Evolutionary conservation across 2,797 vertebrate genomes (phyloP).

Genomic region (Percopsis omiscomaycus): DNA sequence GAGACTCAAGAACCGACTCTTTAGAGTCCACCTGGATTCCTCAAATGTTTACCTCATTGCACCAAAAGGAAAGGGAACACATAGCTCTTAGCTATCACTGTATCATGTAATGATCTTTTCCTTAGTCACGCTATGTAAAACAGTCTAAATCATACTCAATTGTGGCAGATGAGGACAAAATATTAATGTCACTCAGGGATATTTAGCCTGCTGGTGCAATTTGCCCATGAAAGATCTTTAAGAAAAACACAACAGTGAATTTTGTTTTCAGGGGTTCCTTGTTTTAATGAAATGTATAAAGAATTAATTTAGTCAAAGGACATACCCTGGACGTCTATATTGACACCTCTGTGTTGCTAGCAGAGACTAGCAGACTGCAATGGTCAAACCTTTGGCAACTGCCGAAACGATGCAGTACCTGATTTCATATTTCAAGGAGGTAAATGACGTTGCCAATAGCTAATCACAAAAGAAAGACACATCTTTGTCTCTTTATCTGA

Average conservation of each 20-base stretch:
- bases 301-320: neutral
- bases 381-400: no score
- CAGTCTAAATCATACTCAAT: no score
- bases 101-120: no score
- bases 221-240: neutral
- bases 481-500: conserved; percentile 8
- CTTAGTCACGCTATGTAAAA: no score
- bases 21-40: no score
- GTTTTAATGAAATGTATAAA: neutral
- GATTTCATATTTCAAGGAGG: no score
- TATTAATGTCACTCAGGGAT: neutral
- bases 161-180: neutral
- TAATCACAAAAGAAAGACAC: conserved; percentile 12
- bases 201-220: neutral
- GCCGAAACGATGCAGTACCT: no score
- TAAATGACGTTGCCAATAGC: conserved; percentile 10
- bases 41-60: no score
- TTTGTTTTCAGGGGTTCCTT: neutral
- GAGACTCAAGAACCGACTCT: no score
- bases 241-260: neutral
- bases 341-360: neutral
- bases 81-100: no score
- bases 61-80: no score
- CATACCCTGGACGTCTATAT: neutral
- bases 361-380: neutral